These are phyloP conservation scores for Zeugodacus cucurbitae DNA, from an alignment of 1,140 invertebrate species.

Conservation along the genomic window DNA sequence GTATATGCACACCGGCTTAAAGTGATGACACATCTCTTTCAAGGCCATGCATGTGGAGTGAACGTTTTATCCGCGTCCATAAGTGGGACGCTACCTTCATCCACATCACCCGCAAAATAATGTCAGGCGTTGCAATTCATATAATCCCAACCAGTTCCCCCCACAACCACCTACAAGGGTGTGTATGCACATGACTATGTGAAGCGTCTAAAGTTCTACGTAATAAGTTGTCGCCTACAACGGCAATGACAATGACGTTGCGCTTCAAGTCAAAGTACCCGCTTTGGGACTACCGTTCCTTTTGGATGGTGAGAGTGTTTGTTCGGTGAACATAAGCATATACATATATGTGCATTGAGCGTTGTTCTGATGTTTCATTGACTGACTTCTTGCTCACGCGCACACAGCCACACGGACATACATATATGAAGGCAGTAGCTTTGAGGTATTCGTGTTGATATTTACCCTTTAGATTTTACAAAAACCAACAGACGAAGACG, in stretches of 20 bases:
- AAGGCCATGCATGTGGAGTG: too few species aligned
- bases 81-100: too few species aligned
- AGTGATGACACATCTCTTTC: too few species aligned
- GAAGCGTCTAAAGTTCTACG: not conserved
- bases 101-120: too few species aligned
- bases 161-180: too few species aligned
- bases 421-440: not conserved
- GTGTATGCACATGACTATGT: not conserved
- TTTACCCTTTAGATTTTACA: not conserved
- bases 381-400: not conserved
- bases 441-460: not conserved
- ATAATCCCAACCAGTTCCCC: too few species aligned
- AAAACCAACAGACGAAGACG: not conserved
- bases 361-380: not conserved
- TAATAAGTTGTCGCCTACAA: constrained; percentile 30
- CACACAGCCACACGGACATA: not conserved
- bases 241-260: constrained; percentile 1
- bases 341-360: not conserved
- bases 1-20: too few species aligned
- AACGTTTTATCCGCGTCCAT: too few species aligned
- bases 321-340: not conserved
- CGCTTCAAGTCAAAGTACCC: not conserved
- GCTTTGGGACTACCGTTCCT: not conserved
- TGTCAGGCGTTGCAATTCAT: too few species aligned
- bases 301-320: not conserved